These are phyloP conservation scores for Hypselothyrea guttata DNA, from an alignment of 2,888 invertebrate genomes.

Conservation along the genomic window DNA sequence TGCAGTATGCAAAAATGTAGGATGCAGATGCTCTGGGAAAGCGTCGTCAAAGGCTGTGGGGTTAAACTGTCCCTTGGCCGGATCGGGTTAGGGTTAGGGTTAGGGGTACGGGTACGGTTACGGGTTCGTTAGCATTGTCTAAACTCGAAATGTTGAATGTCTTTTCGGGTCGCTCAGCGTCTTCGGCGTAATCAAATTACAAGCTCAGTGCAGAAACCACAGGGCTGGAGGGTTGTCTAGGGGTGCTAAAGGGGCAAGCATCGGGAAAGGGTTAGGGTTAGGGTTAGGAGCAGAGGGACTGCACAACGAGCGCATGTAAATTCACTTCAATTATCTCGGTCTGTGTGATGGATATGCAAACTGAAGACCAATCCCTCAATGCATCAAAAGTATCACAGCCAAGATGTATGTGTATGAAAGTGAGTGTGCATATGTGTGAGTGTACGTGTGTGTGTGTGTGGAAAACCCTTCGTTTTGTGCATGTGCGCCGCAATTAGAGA, in stretches of 20 bases:
- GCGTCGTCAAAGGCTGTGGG: constrained; percentile 5
- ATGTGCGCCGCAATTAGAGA: constrained; percentile 71
- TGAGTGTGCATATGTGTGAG: constrained; percentile 2
- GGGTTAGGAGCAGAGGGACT: constrained; percentile 7
- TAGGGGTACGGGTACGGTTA: not conserved
- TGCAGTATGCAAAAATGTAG: constrained; percentile 12
- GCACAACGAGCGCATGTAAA: constrained; percentile 55
- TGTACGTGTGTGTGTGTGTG: constrained; percentile 27
- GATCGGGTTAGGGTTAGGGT: not conserved
- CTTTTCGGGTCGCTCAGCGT: constrained; percentile 52
- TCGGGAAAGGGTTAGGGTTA: not conserved
- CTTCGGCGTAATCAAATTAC: constrained; percentile 68
- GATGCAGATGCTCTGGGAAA: constrained; percentile 7
- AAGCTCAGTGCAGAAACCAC: constrained; percentile 58
- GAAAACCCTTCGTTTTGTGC: constrained; percentile 42
- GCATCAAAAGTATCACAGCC: constrained; percentile 46
- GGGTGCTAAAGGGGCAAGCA: constrained; percentile 16
- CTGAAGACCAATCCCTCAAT: constrained; percentile 61
- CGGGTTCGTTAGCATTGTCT: constrained; percentile 28
- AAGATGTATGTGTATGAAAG: constrained; percentile 22
- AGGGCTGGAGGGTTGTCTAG: constrained; percentile 37
- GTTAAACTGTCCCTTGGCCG: constrained; percentile 35
- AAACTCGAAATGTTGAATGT: constrained; percentile 23
- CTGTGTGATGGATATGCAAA: constrained; percentile 66
- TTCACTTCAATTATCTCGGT: constrained; percentile 68